Conservation (phyloP, 2,113 vertebrate species). For the Eidolon helvum region DNA sequence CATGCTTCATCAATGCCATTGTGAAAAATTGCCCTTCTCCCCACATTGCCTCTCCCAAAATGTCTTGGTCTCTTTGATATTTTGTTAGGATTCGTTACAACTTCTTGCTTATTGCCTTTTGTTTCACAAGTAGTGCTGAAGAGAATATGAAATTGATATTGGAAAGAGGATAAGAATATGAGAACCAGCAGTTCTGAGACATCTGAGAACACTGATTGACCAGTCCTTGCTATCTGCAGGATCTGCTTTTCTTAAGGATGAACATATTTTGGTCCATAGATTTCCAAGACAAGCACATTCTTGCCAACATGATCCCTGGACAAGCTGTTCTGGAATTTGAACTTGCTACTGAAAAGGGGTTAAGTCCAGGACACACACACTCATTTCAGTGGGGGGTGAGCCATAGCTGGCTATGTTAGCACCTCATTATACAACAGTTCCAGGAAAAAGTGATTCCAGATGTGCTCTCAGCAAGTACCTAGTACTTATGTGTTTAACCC, state of each 20-base stretch:
- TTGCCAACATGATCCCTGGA: slow-evolving; percentile 49
- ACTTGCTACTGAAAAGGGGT: slow-evolving; percentile 68
- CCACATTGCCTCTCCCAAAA: not conserved
- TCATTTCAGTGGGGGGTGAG: slow-evolving; percentile 21
- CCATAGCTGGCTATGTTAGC: slow-evolving; percentile 47
- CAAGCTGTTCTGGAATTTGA: slow-evolving; percentile 70
- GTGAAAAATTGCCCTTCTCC: slow-evolving; percentile 3
- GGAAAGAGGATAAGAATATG: not conserved
- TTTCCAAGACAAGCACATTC: slow-evolving; percentile 71
- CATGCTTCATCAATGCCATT: not conserved
- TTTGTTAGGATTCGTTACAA: slow-evolving; percentile 54
- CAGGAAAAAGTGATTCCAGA: slow-evolving; percentile 66
- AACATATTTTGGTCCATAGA: slow-evolving; percentile 54
- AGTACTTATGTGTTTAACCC: slow-evolving; percentile 46
- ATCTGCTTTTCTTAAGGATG: slow-evolving; percentile 52
- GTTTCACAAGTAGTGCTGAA: not conserved
- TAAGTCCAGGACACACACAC: slow-evolving; percentile 62
- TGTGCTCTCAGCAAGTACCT: slow-evolving; percentile 55
- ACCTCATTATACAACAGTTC: slow-evolving; percentile 69
- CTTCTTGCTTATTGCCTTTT: slow-evolving; percentile 9
- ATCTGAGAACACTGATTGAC: not conserved
- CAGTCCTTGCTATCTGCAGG: not conserved
- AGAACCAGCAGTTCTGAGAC: not conserved
- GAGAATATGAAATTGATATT: not conserved
- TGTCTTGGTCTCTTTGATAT: not conserved